Evolutionary conservation across 2,888 invertebrate species (phyloP).

Genomic region (Hydrotaea diabolus): DNA sequence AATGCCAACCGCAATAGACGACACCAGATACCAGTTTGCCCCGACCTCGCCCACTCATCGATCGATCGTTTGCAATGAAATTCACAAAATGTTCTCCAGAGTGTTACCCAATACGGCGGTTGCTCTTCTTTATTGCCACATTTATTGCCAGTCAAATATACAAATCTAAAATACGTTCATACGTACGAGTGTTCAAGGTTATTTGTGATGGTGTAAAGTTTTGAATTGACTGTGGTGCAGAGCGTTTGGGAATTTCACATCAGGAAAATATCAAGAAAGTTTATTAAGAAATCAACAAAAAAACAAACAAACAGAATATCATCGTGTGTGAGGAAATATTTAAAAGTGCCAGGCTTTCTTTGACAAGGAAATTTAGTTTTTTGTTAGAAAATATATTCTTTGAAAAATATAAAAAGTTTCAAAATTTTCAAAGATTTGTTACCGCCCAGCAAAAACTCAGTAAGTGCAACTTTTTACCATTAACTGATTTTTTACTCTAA

Average conservation of each 20-base stretch:
- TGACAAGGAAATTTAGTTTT: no score
- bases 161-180: not conserved
- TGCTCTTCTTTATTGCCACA: not conserved
- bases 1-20: not conserved
- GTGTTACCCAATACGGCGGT: not conserved
- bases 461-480: no score
- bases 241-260: not conserved
- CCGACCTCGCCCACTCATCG: not conserved
- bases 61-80: not conserved
- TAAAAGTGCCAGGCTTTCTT: no score
- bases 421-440: no score
- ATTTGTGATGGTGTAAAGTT: not conserved
- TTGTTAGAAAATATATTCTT: no score
- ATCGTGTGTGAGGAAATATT: not conserved
- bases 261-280: not conserved
- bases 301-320: not conserved
- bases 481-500: no score
- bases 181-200: not conserved
- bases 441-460: no score
- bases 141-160: not conserved
- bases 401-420: no score
- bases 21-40: not conserved
- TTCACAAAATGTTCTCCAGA: not conserved
- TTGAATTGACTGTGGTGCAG: not conserved
- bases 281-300: not conserved